These are phyloP conservation scores for Aphidius ervi DNA, from an alignment of 1,140 invertebrate species.

Conservation along the genomic window DNA sequence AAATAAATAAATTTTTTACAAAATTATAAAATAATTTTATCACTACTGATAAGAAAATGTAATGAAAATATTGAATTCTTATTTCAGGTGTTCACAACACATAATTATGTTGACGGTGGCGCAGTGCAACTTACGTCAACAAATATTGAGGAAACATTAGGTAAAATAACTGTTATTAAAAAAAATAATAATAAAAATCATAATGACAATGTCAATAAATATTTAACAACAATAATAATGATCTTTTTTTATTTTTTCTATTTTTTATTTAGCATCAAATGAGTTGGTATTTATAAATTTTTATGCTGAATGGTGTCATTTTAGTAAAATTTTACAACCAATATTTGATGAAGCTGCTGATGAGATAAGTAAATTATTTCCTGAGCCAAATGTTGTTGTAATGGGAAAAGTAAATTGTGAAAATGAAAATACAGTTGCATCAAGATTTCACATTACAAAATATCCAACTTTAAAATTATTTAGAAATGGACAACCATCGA, in stretches of 20 bases:
- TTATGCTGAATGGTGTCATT: conserved; percentile 96
- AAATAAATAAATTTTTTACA: too few species aligned
- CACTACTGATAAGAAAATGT: too few species aligned
- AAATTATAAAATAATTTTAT: too few species aligned
- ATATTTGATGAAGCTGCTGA: conserved; percentile 95
- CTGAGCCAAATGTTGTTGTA: conserved; percentile 78
- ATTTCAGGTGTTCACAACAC: conserved; percentile 64
- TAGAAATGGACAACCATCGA: conserved; percentile 87
- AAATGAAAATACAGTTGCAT: conserved; percentile 80
- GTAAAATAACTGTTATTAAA: conserved; percentile 55
- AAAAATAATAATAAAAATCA: not conserved
- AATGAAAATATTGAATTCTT: conserved; percentile 12
- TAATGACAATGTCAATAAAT: not conserved
- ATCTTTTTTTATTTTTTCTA: conserved; percentile 26
- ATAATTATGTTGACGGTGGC: conserved; percentile 67
- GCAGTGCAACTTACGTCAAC: conserved; percentile 71
- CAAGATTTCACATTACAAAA: conserved; percentile 93
- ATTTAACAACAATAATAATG: conserved; percentile 11
- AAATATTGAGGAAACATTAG: conserved; percentile 79
- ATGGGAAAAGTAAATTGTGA: conserved; percentile 98
- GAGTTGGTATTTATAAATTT: conserved; percentile 98
- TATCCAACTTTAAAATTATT: conserved; percentile 98
- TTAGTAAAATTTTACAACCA: conserved; percentile 93
- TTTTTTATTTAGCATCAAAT: conserved; percentile 74
- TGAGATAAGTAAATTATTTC: conserved; percentile 76